Conservation (phyloP, 2,888 invertebrate species). For the Erebia aethiops region DNA sequence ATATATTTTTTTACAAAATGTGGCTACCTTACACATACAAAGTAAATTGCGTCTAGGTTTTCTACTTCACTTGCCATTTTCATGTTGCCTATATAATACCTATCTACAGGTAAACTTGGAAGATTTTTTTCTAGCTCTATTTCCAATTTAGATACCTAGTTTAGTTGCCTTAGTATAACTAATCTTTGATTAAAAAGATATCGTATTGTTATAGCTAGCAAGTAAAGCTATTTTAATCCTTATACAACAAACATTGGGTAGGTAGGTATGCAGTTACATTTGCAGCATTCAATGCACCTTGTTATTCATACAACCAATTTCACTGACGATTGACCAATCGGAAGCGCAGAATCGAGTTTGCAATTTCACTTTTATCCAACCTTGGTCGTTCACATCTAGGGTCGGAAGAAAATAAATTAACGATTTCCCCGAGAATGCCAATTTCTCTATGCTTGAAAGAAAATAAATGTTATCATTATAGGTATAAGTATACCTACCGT, state of each 20-base stretch:
- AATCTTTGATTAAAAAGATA: not conserved
- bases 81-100: not conserved
- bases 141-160: no score
- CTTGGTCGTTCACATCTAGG: conserved; percentile 63
- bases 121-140: no score
- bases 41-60: no score
- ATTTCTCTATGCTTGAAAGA: conserved; percentile 6
- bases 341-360: conserved; percentile 53
- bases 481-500: not conserved
- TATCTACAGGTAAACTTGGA: no score
- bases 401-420: conserved; percentile 45
- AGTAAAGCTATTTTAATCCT: no score
- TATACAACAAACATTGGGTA: not conserved
- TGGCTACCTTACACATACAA: not conserved
- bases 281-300: conserved; percentile 31
- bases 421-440: conserved; percentile 7
- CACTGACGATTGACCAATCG: conserved; percentile 56
- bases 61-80: no score
- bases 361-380: conserved; percentile 71
- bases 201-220: not conserved
- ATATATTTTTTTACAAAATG: not conserved
- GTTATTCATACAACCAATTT: conserved; percentile 45
- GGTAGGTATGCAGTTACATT: conserved; percentile 15
- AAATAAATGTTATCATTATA: not conserved
- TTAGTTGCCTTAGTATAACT: not conserved